phyloP scores from a whole-genome alignment of 2,113 vertebrate genomes.

The Forbesichthys papilliferus region DNA sequence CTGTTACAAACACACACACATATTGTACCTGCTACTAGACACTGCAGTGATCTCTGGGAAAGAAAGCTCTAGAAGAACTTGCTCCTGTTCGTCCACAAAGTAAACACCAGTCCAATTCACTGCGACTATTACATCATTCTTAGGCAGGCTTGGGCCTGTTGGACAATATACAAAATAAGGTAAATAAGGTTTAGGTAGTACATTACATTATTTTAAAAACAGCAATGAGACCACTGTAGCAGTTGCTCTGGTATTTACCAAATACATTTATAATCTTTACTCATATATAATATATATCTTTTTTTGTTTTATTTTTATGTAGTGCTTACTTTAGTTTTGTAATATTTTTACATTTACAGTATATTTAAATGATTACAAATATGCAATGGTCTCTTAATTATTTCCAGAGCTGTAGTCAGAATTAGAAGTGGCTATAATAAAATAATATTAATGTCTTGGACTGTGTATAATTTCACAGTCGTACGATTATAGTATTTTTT shows the following conservation, averaged over 20 bases:
- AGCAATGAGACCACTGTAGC: not conserved
- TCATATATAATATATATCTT: too few relatives aligned
- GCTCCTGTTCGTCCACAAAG: constrained; percentile 97
- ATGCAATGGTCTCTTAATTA: not conserved
- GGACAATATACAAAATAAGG: not conserved
- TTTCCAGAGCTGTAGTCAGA: too few relatives aligned
- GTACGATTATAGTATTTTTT: too few relatives aligned
- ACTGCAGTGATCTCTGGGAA: constrained; percentile 95
- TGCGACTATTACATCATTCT: constrained; percentile 95
- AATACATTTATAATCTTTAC: too few relatives aligned
- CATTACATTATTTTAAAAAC: not conserved
- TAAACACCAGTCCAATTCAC: constrained; percentile 98
- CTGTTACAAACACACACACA: not conserved
- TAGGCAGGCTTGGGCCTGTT: constrained; percentile 91
- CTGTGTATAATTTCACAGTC: too few relatives aligned
- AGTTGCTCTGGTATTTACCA: too few relatives aligned
- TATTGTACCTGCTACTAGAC: constrained; percentile 87
- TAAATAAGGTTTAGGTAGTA: not conserved
- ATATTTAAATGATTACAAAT: too few relatives aligned
- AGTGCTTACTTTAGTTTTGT: too few relatives aligned
- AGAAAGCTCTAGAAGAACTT: constrained; percentile 95
- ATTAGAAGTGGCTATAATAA: too few relatives aligned
- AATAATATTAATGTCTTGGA: too few relatives aligned
- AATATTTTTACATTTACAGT: too few relatives aligned
- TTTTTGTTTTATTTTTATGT: too few relatives aligned